Evolutionary conservation across 2,888 invertebrate genomes (phyloP), one percentile per base, ranked within the genome.

Genomic region (Melinaea marsaeus): DNA sequence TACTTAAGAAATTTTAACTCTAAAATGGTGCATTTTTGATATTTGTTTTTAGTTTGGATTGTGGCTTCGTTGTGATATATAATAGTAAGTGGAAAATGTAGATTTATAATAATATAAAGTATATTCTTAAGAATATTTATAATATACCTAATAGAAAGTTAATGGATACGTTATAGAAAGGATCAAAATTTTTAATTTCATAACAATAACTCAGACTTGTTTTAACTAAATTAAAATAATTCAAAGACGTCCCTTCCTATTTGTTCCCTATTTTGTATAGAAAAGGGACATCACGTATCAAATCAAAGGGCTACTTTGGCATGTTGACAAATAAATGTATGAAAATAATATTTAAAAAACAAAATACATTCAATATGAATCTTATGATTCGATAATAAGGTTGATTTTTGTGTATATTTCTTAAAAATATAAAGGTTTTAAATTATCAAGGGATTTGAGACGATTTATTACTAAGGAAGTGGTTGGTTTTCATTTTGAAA

Each of bases 261-360:
- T 74, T 77, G 71, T 77, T 74, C 79, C 77, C 79, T 72, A 75
- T 77, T 76, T 75, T 73, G 57, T 68, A 74, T 76, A 79, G 76
- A 79, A 81, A 86, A 84, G 81, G 85, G 83, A 81, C 79, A 76
- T 72, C 62, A 58, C 68, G 72, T 72, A 77, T 75, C 79, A 80
- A 85, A 87, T 88, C 88, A 89, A 88, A 88, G 88, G 88, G 86
- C 85, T 88, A 86, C 83, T 85, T 85, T 83, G 86, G 80, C 84
- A 86, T 84, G 84, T 87, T 86, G 87, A 87, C 88, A 88, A 88
- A 89, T 88, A 84, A 71, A 80, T 76, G 76, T 75, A 80, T 76
- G 73, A 81, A 84, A 83, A 85, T 85, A 82, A 80, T 81, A 80
- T 78, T 78, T 75, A 58, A 22, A 73, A 69, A 62, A 1, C 4